These are phyloP conservation scores for Molossus alvarezi DNA, from an alignment of 2,797 vertebrate species.

Conservation along the genomic window DNA sequence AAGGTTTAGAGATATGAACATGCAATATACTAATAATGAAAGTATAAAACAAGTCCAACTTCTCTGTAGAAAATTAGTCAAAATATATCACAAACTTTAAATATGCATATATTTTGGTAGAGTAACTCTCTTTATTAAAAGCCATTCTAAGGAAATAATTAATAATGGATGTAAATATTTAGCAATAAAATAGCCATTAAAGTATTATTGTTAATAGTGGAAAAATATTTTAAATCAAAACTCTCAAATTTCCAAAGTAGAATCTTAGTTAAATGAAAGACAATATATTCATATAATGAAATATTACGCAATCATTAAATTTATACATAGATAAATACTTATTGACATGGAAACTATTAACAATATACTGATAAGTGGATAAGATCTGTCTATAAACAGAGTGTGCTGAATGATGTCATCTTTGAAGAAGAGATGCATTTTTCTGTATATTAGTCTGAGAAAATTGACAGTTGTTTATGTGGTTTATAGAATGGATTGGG, in stretches of 20 bases:
- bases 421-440: conserved; percentile 3
- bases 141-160: not conserved
- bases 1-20: not conserved
- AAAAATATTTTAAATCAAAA: not conserved
- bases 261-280: not conserved
- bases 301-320: not conserved
- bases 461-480: not conserved
- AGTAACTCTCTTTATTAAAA: not conserved
- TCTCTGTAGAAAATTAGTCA: not conserved
- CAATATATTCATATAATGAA: not conserved
- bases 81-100: conserved; percentile 34
- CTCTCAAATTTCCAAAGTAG: not conserved
- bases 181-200: not conserved
- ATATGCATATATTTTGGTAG: not conserved
- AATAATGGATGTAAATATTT: conserved; percentile 11
- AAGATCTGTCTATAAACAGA: not conserved
- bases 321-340: not conserved
- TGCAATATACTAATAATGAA: not conserved
- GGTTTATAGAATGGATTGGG: not conserved
- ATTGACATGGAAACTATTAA: not conserved
- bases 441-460: not conserved
- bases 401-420: not conserved
- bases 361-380: not conserved
- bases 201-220: not conserved
- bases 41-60: not conserved